Conservation (phyloP, 2,797 vertebrate species). For the Nannoperca obscura region DNA sequence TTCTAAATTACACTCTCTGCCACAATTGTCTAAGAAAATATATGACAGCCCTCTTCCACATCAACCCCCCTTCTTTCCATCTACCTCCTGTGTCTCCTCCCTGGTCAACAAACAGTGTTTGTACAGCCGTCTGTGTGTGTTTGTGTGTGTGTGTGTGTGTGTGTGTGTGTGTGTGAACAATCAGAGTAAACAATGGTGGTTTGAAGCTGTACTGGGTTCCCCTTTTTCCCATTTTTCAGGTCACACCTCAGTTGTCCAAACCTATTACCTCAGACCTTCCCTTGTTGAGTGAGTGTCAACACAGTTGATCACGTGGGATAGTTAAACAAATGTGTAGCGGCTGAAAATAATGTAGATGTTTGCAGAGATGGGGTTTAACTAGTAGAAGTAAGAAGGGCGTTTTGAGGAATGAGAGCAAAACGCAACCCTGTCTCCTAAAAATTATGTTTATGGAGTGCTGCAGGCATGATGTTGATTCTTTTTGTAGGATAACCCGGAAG, state of each 20-base stretch:
- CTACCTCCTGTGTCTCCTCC: constrained; percentile 66
- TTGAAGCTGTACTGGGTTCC: constrained; percentile 39
- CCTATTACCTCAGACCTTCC: constrained; percentile 17
- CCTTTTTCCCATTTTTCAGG: constrained; percentile 61
- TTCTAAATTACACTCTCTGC: constrained; percentile 63
- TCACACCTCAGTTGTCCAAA: constrained; percentile 40
- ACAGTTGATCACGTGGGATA: constrained; percentile 33
- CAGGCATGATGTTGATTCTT: no score
- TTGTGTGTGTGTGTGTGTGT: constrained; percentile 23
- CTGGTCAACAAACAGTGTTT: constrained; percentile 83
- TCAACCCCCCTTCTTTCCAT: constrained; percentile 34
- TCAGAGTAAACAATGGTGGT: constrained; percentile 63
- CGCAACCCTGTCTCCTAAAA: neutral
- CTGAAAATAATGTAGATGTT: constrained; percentile 3
- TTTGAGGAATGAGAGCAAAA: constrained; percentile 1
- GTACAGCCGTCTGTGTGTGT: constrained; percentile 70
- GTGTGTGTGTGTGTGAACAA: constrained; percentile 13
- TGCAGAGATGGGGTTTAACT: neutral
- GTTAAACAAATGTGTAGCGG: constrained; percentile 17
- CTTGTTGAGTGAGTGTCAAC: constrained; percentile 25
- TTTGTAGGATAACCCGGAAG: no score
- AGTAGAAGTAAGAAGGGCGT: neutral
- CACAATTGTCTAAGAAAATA: constrained; percentile 82
- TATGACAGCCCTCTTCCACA: constrained; percentile 56
- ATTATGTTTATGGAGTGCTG: neutral